Evolutionary conservation across 2,113 vertebrate genomes (phyloP).

Genomic region (Crocuta crocuta): DNA sequence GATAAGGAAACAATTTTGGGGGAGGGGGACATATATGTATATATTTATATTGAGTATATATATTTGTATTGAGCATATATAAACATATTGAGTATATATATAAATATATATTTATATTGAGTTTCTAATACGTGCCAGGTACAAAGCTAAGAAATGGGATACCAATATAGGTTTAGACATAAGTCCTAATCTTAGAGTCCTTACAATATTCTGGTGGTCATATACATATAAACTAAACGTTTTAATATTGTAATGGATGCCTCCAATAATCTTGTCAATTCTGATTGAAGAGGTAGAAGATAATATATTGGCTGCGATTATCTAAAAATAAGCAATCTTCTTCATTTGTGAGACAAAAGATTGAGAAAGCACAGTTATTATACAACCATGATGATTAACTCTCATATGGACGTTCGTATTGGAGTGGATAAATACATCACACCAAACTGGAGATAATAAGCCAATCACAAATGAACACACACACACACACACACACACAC

Average conservation of each 20-base stretch:
- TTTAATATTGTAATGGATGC: background rate
- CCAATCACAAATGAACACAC: background rate
- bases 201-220: background rate
- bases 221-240: background rate
- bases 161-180: background rate
- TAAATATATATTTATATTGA: no score
- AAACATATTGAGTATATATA: no score
- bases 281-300: background rate
- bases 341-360: constrained; percentile 1
- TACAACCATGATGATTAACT: background rate
- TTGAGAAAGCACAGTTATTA: background rate
- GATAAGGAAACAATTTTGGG: background rate
- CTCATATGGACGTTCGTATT: background rate
- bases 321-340: constrained; percentile 19
- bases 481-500: background rate
- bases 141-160: background rate
- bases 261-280: background rate
- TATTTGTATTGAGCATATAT: no score
- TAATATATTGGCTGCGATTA: background rate
- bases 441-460: background rate
- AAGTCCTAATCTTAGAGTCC: background rate
- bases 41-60: no score
- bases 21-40: no score
- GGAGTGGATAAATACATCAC: background rate
- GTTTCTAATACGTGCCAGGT: background rate